Evolutionary conservation across 1,140 invertebrate genomes (phyloP).

Genomic region (Drosophila insularis): DNA sequence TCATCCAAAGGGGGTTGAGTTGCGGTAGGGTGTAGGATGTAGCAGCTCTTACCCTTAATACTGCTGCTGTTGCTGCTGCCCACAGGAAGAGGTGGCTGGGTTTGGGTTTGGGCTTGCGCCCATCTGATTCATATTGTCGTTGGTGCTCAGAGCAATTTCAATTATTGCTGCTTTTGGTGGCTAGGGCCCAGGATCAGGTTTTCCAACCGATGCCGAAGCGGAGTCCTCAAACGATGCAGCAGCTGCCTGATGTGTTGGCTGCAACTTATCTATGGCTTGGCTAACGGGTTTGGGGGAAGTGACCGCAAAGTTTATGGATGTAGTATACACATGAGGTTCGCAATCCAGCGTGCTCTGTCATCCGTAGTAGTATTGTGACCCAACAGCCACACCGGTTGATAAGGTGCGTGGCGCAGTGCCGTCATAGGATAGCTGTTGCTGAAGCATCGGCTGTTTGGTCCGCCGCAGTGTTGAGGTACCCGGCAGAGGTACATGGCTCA

Average conservation of each 20-base stretch:
- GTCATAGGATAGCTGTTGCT: slow-evolving; percentile 74
- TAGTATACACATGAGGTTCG: slow-evolving; percentile 54
- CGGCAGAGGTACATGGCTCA: slow-evolving; percentile 38
- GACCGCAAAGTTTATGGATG: slow-evolving; percentile 26
- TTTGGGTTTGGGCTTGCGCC: slow-evolving; percentile 4
- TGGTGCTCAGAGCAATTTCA: slow-evolving; percentile 18
- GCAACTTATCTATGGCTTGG: slow-evolving; percentile 9
- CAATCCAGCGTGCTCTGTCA: slow-evolving; percentile 64
- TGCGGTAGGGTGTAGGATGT: neutral
- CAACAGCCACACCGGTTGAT: slow-evolving; percentile 70
- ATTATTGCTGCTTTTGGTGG: slow-evolving; percentile 2
- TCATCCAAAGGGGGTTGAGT: neutral
- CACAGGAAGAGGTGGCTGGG: slow-evolving; percentile 3
- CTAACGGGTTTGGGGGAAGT: neutral
- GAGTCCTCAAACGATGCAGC: neutral
- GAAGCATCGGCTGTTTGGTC: slow-evolving; percentile 52
- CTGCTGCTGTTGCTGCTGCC: slow-evolving; percentile 13
- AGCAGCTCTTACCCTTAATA: neutral
- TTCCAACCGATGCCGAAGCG: neutral
- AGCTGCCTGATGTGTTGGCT: neutral
- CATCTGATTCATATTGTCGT: slow-evolving; percentile 51
- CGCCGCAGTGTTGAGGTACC: slow-evolving; percentile 62
- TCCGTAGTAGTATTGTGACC: slow-evolving; percentile 80
- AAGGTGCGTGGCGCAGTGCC: slow-evolving; percentile 76
- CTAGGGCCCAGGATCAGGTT: slow-evolving; percentile 31